Percentiles rank a stretch among this genome's conserved stretches.
Evolutionary conservation across 2,888 invertebrate genomes (phyloP).

Genomic region (Capitulum mitella): DNA sequence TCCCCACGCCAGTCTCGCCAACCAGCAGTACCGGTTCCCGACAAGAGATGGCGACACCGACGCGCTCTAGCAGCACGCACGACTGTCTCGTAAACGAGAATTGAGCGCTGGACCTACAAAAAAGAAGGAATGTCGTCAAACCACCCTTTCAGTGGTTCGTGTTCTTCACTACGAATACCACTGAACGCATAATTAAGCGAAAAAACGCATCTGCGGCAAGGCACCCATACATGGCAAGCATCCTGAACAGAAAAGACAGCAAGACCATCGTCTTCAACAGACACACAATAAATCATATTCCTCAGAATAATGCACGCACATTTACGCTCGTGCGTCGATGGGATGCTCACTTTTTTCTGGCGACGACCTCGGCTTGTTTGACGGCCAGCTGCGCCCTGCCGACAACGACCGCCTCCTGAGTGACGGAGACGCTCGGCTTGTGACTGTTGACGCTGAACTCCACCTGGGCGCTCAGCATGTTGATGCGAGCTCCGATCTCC

Average conservation of each 20-base stretch:
- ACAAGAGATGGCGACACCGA: constrained; percentile 71
- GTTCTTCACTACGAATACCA: too few relatives aligned
- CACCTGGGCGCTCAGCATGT: constrained; percentile 71
- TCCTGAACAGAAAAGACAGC: too few relatives aligned
- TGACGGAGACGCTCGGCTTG: constrained; percentile 65
- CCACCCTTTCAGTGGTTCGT: too few relatives aligned
- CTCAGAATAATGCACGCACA: too few relatives aligned
- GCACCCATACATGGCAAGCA: too few relatives aligned
- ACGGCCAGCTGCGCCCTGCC: constrained; percentile 56
- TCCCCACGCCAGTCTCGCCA: constrained; percentile 98
- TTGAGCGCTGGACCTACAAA: constrained; percentile 25
- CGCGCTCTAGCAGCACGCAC: constrained; percentile 72
- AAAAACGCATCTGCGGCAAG: too few relatives aligned
- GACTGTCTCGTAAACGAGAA: constrained; percentile 79
- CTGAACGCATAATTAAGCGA: too few relatives aligned
- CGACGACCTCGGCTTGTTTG: constrained; percentile 18
- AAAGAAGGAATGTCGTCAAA: too few relatives aligned
- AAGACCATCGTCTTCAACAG: too few relatives aligned
- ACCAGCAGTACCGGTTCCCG: constrained; percentile 88
- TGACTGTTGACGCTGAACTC: constrained; percentile 69
- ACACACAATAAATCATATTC: too few relatives aligned
- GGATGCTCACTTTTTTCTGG: background rate
- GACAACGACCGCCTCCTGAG: constrained; percentile 54
- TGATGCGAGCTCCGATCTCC: constrained; percentile 69
- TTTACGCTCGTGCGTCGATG: too few relatives aligned